A percentile compares a stretch with the other conserved stretches of the same genome.
phyloP scores from a whole-genome alignment of 2,113 vertebrate species.

The Psittacula cyanocephala region DNA sequence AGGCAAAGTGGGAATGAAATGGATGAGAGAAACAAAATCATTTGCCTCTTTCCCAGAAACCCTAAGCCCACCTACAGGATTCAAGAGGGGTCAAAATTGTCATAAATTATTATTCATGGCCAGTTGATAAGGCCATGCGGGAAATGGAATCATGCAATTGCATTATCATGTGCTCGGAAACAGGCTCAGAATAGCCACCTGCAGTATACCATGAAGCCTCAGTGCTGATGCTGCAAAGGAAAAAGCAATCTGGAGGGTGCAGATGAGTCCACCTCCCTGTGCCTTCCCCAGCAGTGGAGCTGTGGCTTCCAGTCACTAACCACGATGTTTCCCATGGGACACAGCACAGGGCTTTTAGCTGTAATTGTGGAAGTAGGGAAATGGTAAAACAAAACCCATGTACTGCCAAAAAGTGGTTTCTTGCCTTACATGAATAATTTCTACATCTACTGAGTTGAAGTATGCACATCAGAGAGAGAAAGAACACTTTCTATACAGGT shows the following conservation, averaged over 20 bases:
- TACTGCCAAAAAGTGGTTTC: not conserved
- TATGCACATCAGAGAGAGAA: not conserved
- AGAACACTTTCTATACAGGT: not conserved
- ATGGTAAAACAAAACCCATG: not conserved
- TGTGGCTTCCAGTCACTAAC: not conserved
- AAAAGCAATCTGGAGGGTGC: not conserved
- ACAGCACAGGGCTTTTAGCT: not conserved
- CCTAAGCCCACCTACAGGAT: not conserved
- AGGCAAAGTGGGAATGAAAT: not conserved
- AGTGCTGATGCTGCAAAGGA: not conserved
- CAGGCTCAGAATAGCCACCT: not conserved
- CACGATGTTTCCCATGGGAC: not conserved
- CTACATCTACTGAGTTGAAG: not conserved
- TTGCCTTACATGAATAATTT: not conserved
- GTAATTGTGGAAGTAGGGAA: not conserved
- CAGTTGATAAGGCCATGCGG: not conserved
- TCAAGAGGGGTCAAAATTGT: not conserved
- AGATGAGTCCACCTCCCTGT: rapidly evolving
- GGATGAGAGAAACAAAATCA: not conserved
- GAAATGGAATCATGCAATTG: not conserved
- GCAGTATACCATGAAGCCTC: rapidly evolving
- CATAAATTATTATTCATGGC: not conserved
- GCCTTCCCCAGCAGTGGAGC: not conserved
- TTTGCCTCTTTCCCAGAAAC: not conserved
- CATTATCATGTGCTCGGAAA: rapidly evolving